Evolutionary conservation across 1,140 invertebrate genomes (phyloP).

Genomic region (Sarcophaga bullata): DNA sequence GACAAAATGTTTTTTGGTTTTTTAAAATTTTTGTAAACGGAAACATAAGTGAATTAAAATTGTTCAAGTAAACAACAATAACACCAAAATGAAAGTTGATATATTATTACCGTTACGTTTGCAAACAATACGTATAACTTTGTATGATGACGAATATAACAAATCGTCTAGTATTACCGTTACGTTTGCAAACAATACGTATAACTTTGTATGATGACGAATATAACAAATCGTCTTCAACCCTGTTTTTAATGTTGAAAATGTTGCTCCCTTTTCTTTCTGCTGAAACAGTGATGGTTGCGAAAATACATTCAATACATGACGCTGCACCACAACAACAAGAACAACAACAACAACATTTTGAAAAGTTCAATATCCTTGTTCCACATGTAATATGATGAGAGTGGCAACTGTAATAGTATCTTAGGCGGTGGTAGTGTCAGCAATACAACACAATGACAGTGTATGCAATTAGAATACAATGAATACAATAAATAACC

Average conservation of each 20-base stretch:
- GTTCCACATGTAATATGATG: background rate
- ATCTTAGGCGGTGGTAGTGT: background rate
- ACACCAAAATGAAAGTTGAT: conserved; percentile 10
- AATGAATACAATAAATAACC: conserved; percentile 30
- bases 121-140: background rate
- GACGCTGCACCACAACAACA: background rate
- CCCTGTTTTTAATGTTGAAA: background rate
- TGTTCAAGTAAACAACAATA: background rate
- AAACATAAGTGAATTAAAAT: background rate
- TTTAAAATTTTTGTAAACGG: background rate
- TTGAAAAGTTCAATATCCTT: background rate
- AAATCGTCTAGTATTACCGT: background rate
- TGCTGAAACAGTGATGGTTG: background rate
- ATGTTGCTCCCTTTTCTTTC: background rate
- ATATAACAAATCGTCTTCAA: background rate
- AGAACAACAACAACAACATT: background rate
- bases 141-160: background rate
- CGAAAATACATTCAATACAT: too few relatives aligned
- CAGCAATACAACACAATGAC: background rate
- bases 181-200: background rate
- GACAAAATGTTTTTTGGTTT: background rate
- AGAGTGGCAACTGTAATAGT: too few relatives aligned
- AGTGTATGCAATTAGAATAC: background rate
- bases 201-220: background rate
- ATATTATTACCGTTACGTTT: background rate